Percentiles rank a stretch among this genome's conserved stretches.
phyloP scores from a whole-genome alignment of 2,888 invertebrate genomes.

The Cheilosia variabilis region DNA sequence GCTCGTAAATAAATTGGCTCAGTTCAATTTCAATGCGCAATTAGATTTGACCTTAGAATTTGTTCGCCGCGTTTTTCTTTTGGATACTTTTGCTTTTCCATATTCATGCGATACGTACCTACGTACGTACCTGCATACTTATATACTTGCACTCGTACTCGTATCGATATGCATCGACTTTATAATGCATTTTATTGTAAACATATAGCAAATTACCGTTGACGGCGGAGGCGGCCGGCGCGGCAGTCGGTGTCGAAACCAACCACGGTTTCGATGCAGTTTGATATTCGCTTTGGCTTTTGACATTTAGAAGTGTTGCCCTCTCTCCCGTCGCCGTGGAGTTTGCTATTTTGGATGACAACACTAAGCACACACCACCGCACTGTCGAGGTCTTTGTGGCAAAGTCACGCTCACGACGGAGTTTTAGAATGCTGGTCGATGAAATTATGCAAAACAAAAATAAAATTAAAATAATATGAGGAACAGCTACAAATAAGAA shows the following conservation, averaged over 20 bases:
- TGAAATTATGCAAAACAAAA: slow-evolving; percentile 47
- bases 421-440: slow-evolving; percentile 40
- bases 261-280: slow-evolving; percentile 7
- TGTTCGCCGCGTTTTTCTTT: slow-evolving; percentile 48
- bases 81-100: slow-evolving; percentile 29
- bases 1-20: slow-evolving; percentile 55
- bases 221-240: neutral
- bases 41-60: slow-evolving; percentile 68
- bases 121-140: neutral
- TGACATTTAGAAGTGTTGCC: slow-evolving; percentile 43
- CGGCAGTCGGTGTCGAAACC: neutral
- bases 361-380: slow-evolving; percentile 20
- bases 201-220: slow-evolving; percentile 20
- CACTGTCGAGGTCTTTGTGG: slow-evolving; percentile 47
- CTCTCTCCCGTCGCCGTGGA: neutral
- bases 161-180: neutral
- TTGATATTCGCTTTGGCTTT: slow-evolving; percentile 42
- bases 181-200: slow-evolving; percentile 6
- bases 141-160: neutral
- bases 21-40: slow-evolving; percentile 60
- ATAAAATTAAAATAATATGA: slow-evolving; percentile 4
- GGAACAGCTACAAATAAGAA: slow-evolving; percentile 23
- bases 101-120: slow-evolving; percentile 19
- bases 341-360: slow-evolving; percentile 50
- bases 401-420: slow-evolving; percentile 57